Evolutionary conservation across 2,113 vertebrate genomes (phyloP).

Genomic region (Heterocephalus glaber): DNA sequence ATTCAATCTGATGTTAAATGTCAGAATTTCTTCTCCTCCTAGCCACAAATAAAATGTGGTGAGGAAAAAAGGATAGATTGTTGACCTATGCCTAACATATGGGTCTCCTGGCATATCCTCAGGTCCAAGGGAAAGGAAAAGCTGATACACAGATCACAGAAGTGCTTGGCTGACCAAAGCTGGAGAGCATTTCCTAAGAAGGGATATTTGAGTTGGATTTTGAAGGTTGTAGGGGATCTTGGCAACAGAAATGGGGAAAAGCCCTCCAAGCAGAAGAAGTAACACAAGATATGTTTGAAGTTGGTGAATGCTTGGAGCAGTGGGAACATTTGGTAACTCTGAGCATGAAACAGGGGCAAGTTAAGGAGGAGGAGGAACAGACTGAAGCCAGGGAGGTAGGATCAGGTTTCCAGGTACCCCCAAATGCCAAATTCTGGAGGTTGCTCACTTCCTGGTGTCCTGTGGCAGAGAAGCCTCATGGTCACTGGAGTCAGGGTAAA

Average conservation of each 20-base stretch:
- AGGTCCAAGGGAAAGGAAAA: not conserved
- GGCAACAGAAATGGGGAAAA: not conserved
- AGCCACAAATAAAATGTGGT: not conserved
- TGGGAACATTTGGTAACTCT: not conserved
- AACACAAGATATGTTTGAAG: too few species aligned
- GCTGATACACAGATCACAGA: not conserved
- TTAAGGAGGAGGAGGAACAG: accelerated
- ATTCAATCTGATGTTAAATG: not conserved
- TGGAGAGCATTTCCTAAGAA: not conserved
- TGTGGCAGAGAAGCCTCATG: accelerated
- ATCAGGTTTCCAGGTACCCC: accelerated
- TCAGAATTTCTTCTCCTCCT: not conserved
- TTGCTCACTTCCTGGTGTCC: not conserved
- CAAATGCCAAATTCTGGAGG: not conserved
- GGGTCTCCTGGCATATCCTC: accelerated
- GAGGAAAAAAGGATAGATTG: accelerated
- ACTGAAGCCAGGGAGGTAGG: not conserved
- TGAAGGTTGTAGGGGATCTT: not conserved
- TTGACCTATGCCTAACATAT: not conserved
- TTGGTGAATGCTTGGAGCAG: not conserved
- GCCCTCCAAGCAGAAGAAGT: not conserved
- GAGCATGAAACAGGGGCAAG: too few species aligned
- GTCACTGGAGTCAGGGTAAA: accelerated
- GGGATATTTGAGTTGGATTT: not conserved
- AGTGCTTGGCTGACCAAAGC: not conserved